These are phyloP conservation scores for Ellobius talpinus DNA, from an alignment of 2,113 vertebrate genomes.

Conservation along the genomic window DNA sequence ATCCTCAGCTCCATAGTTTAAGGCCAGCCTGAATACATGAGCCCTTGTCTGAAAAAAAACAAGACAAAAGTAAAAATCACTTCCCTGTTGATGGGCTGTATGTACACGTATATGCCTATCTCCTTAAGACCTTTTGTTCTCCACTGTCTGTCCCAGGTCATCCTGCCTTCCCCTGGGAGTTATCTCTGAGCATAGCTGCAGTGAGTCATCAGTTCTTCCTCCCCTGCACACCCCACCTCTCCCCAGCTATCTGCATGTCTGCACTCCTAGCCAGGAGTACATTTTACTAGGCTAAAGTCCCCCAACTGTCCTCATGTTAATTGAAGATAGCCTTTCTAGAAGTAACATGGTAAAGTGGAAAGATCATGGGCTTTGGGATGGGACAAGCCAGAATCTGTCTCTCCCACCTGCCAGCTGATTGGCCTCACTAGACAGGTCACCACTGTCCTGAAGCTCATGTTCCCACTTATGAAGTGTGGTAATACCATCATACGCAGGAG, in stretches of 20 bases:
- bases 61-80: background rate
- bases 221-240: background rate
- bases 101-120: background rate
- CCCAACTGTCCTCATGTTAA: background rate
- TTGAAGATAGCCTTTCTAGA: slow-evolving; percentile 34
- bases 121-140: background rate
- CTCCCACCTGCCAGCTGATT: background rate
- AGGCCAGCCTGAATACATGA: background rate
- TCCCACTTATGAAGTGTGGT: background rate
- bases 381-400: background rate
- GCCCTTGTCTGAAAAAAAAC: background rate
- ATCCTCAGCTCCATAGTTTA: background rate
- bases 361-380: slow-evolving; percentile 4
- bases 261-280: background rate
- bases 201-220: background rate
- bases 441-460: background rate
- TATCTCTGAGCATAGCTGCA: background rate
- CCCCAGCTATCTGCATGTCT: background rate
- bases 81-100: background rate
- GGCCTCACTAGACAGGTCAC: background rate
- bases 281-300: background rate
- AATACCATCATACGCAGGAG: background rate
- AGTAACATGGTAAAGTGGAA: slow-evolving; percentile 11
- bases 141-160: background rate
- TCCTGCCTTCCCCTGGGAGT: slow-evolving; percentile 16